Evolutionary conservation across 1,140 invertebrate species (phyloP), one percentile per base, ranked within the genome.

Genomic region (Neodiprion fabricii): DNA sequence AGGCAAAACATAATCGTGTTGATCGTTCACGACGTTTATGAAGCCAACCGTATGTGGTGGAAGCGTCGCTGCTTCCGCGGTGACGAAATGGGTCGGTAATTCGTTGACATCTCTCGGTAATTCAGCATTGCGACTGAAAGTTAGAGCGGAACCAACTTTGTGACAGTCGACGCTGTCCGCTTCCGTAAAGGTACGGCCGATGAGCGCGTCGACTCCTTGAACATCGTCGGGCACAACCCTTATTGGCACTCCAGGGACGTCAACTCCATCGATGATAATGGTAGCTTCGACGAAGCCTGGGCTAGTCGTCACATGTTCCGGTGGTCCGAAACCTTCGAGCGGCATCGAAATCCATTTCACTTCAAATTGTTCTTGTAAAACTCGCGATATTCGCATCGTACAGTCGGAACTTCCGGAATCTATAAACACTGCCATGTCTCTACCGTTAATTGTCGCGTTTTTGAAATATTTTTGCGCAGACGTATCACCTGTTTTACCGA

Each of bases 331-430:
- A 11, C 53, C 53, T n/a, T 61, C 0, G 53, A 61, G 12, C 11
- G 49, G 67, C 21, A 65, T 72, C 68, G 49, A 48, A 11, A 67
- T 2, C 0, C 49, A n/a, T 23, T 65, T 14, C 47, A 72, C 1
- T 8, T 40, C n/a, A 23, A 76, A 72, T 21, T 14, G 49, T 48
- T 50, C 48, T 2, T 17, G 65, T 12, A 69, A 10, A 28, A 76
- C 75, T 69, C 47, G n/a, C 14, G 71, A 72, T 0, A 72, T 71
- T 71, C 68, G 67, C 7, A 75, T 72, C 0, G 76, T 77, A 49
- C 76, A 77, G 49, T 73, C 76, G 1, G 76, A 77, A 49, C 71
- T 74, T 1, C 74, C 76, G 0, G 71, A 70, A 14, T 77, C 74
- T 9, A 77, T 73, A 47, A 76, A 48, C 1, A 53, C 75, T 21